Base-by-base conservation (phyloP, 1,140 invertebrate species). In the Pogonomyrmex barbatus region DNA sequence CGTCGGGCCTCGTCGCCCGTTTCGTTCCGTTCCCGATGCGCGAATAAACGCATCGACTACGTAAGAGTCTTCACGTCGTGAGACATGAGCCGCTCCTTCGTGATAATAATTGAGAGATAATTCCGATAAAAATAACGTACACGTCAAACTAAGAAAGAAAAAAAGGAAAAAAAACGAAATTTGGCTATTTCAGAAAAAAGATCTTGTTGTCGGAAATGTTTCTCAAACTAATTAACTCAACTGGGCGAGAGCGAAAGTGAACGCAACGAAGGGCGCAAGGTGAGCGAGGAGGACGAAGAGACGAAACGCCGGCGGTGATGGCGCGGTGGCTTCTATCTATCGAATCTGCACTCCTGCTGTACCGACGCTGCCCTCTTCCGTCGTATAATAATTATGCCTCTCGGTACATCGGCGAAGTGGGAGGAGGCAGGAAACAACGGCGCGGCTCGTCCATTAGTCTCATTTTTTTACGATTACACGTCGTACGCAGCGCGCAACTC, bases 271-370 rank as follows among this genome's bases (percentile, higher is more conserved):
- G 50, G 12, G 24, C 3, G 42, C n/a, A 36, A 42, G 33, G 50
- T 30, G 45, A 45, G 47, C 24, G 58, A 39, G 67, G 56, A 83
- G 70, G 30, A 54, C 6, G n/a, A 42, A 75, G 42, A 45, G 58
- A 65, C 56, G 56, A 65, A 56, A 56, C 71, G 70, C 85, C 39
- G 75, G 75, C 85, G 76, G 14, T 36, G 63, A 54, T 12, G 52
- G 45, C n/a, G 62, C n/a, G 62, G 70, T 36, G 73, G 84, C 73
- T 65, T 89, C 87, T 86, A 89, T 89, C 88, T 82, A 85, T 76
- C 76, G 75, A 83, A 89, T 89, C 88, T 82, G 88, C 83, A 70
- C 82, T 88, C 77, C 75, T 63, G 83, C 77, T 89, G 79, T 45
- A 83, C 68, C 56, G 67, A 24, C 54, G 30, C 79, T 62, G 67